Percentiles rank a stretch among this genome's conserved stretches.
phyloP scores from a whole-genome alignment of 2,797 vertebrate species.

The Sebastiscus albofasciatus region DNA sequence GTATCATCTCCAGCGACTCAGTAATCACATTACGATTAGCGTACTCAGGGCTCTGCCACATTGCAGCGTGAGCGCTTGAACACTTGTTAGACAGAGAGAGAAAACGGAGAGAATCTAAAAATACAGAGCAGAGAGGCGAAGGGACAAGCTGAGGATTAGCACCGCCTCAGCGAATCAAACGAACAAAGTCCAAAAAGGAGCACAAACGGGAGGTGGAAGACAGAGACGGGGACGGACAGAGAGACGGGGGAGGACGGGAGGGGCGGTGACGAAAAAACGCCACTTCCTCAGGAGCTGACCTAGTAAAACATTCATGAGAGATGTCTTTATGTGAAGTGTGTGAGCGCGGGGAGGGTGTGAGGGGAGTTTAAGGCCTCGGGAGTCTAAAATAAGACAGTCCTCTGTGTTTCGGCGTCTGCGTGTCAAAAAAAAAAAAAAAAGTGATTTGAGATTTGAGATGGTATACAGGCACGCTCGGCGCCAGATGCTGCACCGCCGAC shows the following conservation, averaged over 20 bases:
- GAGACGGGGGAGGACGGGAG: neutral
- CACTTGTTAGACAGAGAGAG: constrained; percentile 53
- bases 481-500: constrained; percentile 16
- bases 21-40: constrained; percentile 55
- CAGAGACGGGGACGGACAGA: constrained; percentile 31
- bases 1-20: constrained; percentile 33
- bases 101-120: constrained; percentile 59
- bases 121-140: constrained; percentile 54
- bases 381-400: constrained; percentile 62
- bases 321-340: constrained; percentile 47
- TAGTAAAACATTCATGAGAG: constrained; percentile 73
- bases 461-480: constrained; percentile 15
- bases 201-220: constrained; percentile 47
- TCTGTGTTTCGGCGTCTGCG: constrained; percentile 32
- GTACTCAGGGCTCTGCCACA: constrained; percentile 33
- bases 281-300: constrained; percentile 64
- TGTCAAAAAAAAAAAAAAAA: neutral
- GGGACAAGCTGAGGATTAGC: constrained; percentile 62
- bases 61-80: constrained; percentile 43
- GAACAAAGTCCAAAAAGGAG: constrained; percentile 58
- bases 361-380: constrained; percentile 19
- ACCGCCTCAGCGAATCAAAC: constrained; percentile 61
- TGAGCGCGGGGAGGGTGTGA: constrained; percentile 1
- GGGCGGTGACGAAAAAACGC: constrained; percentile 38
- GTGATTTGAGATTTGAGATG: constrained; percentile 48